Conservation (phyloP, 2,797 vertebrate species). For the Pachyuromys duprasi region DNA sequence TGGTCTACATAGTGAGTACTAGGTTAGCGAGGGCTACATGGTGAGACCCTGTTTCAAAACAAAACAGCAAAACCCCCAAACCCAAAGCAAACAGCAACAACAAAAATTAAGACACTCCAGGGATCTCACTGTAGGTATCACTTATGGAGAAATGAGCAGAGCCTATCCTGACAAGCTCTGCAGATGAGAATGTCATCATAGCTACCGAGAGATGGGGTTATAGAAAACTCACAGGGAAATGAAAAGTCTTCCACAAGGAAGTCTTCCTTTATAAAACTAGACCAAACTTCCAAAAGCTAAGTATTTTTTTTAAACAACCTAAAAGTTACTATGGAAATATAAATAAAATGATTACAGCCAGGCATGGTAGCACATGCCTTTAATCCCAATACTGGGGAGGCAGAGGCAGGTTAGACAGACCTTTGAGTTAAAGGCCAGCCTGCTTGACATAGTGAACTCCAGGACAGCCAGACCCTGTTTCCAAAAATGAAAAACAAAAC, state of each 20-base stretch:
- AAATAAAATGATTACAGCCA: not conserved
- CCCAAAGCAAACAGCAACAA: not conserved
- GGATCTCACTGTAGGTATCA: not conserved
- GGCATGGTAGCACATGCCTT: not conserved
- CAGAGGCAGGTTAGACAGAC: not conserved
- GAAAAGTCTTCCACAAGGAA: not conserved
- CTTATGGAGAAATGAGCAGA: not conserved
- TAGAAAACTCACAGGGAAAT: slow-evolving; percentile 31
- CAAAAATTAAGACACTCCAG: not conserved
- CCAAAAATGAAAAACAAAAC: not conserved
- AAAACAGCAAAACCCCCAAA: not conserved
- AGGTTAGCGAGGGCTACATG: not conserved
- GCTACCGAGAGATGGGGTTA: not conserved
- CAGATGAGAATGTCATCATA: not conserved
- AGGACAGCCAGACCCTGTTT: not conserved
- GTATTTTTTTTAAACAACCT: slow-evolving; percentile 54
- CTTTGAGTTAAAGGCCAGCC: not conserved
- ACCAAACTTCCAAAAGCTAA: not conserved
- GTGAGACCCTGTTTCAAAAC: not conserved
- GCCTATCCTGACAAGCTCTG: not conserved
- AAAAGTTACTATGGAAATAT: slow-evolving; percentile 33
- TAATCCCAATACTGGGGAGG: not conserved
- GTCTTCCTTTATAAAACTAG: not conserved
- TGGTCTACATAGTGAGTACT: not conserved
- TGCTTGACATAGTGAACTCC: not conserved